Evolutionary conservation across 2,888 invertebrate species (phyloP), one percentile per base, ranked within the genome.

Genomic region (Chrysina gloriosa): DNA sequence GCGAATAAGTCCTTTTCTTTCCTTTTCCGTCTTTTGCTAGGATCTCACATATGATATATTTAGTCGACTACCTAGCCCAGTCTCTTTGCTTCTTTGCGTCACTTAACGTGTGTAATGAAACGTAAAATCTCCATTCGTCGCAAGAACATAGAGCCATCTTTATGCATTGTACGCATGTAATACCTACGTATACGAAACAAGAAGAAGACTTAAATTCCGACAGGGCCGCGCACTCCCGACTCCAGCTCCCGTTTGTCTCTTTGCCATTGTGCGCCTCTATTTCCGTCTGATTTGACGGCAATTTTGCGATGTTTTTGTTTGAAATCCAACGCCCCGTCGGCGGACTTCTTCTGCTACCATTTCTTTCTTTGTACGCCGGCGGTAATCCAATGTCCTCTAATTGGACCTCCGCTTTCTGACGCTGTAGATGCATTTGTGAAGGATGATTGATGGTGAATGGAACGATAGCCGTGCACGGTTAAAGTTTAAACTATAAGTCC

Each of bases 71-170:
- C n/a, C n/a, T 16, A 14, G 42, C 14, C 2, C 19, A 7, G 42
- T 42, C 19, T 42, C 14, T 7, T 7, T 2, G 3, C 42, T 11
- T 42, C 16, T 42, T 27, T 50, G 29, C 50, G 16, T 52, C 50
- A 52, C 50, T 52, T 52, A 52, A 52, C 50, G 50, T 52, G 50
- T 11, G 11, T 29, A 52, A 52, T 52, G 50, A 52, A 52, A 52
- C 29, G 14, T 27, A 29, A 52, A 52, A 52, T 52, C 50, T 27
- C 27, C 50, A 27, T 50, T 50, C 27, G 11, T 2, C 21, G 5
- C 5, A 6, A 14, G 6, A 5, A 6, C 14, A 16, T n/a, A n/a
- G n/a, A n/a, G n/a, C n/a, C n/a, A n/a, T n/a, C n/a, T n/a, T n/a
- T n/a, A n/a, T n/a, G n/a, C 4, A 16, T 19, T 19, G 16, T 3